phyloP scores from a whole-genome alignment of 2,113 vertebrate species.

The Trochalopteron elliotii region DNA sequence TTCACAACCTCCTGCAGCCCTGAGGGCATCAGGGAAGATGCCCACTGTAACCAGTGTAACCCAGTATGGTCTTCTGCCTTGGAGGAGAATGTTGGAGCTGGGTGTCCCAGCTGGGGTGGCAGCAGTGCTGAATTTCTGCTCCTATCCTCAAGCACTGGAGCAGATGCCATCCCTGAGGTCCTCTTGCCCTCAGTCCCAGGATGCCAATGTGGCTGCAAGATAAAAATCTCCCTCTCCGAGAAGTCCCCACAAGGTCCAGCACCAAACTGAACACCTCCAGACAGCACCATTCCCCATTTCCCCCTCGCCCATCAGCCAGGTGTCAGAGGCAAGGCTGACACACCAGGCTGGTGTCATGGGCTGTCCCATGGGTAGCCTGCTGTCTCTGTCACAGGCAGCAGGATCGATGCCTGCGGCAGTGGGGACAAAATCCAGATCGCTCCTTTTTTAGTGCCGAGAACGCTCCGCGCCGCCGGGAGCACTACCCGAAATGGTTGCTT shows the following conservation, averaged over 20 bases:
- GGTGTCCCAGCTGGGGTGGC: background rate
- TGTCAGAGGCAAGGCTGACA: rapidly evolving
- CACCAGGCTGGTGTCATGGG: rapidly evolving
- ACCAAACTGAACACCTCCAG: background rate
- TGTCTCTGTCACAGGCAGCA: rapidly evolving
- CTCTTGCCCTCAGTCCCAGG: rapidly evolving
- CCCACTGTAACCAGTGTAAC: background rate
- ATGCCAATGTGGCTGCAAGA: background rate
- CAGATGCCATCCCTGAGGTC: background rate
- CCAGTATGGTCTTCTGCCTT: background rate
- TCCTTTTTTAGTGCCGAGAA: constrained; percentile 52
- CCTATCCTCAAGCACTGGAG: background rate
- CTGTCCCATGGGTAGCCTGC: rapidly evolving
- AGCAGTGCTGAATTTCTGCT: background rate
- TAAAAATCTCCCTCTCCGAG: background rate
- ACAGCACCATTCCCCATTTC: background rate
- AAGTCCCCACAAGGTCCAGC: background rate
- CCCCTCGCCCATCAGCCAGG: background rate
- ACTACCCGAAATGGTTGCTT: background rate
- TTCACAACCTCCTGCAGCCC: background rate
- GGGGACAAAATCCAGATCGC: constrained; percentile 12
- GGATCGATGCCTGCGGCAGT: rapidly evolving
- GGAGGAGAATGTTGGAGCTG: background rate
- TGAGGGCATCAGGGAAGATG: rapidly evolving
- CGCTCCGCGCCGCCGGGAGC: rapidly evolving